A percentile compares a stretch with the other conserved stretches of the same genome.
These are phyloP conservation scores for Tachina fera DNA, from an alignment of 2,888 invertebrate species.

Conservation along the genomic window DNA sequence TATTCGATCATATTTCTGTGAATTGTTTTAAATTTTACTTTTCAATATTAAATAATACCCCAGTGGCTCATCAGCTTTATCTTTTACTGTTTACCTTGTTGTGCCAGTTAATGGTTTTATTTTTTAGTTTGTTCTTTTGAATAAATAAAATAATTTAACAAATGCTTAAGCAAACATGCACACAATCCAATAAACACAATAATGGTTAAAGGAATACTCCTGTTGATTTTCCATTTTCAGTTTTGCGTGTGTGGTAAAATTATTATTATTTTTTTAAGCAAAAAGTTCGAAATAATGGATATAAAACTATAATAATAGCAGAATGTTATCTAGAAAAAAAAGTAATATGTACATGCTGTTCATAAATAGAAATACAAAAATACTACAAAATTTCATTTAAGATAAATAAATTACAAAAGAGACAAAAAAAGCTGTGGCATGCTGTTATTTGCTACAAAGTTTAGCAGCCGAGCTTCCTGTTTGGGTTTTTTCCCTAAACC, in stretches of 20 bases:
- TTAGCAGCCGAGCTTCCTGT: slow-evolving; percentile 48
- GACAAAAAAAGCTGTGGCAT: slow-evolving; percentile 24
- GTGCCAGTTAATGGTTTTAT: slow-evolving; percentile 37
- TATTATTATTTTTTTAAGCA: slow-evolving; percentile 19
- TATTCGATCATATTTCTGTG: background rate
- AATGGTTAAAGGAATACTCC: slow-evolving; percentile 36
- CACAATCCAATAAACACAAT: slow-evolving; percentile 4
- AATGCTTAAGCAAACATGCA: slow-evolving; percentile 25
- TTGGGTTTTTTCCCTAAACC: slow-evolving; percentile 2
- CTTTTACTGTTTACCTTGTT: slow-evolving; percentile 6
- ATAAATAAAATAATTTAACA: slow-evolving; percentile 38
- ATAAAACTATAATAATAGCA: slow-evolving; percentile 23
- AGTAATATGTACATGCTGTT: slow-evolving; percentile 36
- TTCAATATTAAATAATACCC: slow-evolving; percentile 4
- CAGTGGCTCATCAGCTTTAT: slow-evolving; percentile 22
- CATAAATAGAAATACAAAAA: slow-evolving; percentile 50
- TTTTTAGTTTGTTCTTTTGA: slow-evolving; percentile 15
- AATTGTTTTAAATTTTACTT: background rate
- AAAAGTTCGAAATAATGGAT: slow-evolving; percentile 50
- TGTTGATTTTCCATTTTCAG: slow-evolving; percentile 47
- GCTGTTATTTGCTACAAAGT: slow-evolving; percentile 35
- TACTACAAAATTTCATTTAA: slow-evolving; percentile 46
- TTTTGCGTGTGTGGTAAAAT: slow-evolving; percentile 50
- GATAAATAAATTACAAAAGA: slow-evolving; percentile 56
- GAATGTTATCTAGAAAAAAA: slow-evolving; percentile 33